A percentile compares a stretch with the other conserved stretches of the same genome.
phyloP scores from a whole-genome alignment of 2,797 vertebrate species.

The Sibirionetta formosa region DNA sequence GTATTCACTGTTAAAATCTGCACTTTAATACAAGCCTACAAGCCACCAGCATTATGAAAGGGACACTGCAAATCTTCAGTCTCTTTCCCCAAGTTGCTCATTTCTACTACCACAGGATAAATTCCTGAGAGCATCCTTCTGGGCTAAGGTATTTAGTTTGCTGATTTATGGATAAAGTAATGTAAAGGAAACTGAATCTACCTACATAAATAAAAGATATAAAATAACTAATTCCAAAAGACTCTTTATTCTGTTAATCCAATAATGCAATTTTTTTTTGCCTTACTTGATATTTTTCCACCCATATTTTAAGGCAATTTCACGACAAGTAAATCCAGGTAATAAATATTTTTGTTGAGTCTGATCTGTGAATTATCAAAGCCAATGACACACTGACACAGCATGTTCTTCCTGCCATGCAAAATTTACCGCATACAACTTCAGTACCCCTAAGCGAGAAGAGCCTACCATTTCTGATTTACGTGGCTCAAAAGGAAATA shows the following conservation, averaged over 20 bases:
- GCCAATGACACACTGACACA: slow-evolving; percentile 42
- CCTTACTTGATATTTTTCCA: slow-evolving; percentile 34
- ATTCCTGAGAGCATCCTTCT: slow-evolving; percentile 40
- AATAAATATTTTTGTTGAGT: slow-evolving; percentile 67
- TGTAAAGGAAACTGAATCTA: slow-evolving; percentile 38
- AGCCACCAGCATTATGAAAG: neutral
- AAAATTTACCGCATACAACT: slow-evolving; percentile 11
- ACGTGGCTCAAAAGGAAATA: neutral
- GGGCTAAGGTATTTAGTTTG: neutral
- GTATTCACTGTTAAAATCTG: neutral
- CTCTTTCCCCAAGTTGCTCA: neutral
- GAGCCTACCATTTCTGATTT: neutral
- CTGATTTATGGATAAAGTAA: slow-evolving; percentile 61
- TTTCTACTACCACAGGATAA: neutral
- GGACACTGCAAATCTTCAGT: neutral
- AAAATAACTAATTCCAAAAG: slow-evolving; percentile 43
- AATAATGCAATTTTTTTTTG: slow-evolving; percentile 56
- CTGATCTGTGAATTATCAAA: slow-evolving; percentile 69
- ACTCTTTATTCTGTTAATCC: slow-evolving; percentile 62
- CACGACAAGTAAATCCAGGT: slow-evolving; percentile 68
- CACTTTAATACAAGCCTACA: neutral
- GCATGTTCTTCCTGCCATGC: slow-evolving; percentile 37
- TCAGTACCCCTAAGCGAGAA: neutral
- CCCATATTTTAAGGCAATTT: slow-evolving; percentile 61
- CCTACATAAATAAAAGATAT: slow-evolving; percentile 51